Percentiles rank a stretch among this genome's conserved stretches.
phyloP scores from a whole-genome alignment of 2,888 invertebrate genomes.

The Chydorus sphaericus region DNA sequence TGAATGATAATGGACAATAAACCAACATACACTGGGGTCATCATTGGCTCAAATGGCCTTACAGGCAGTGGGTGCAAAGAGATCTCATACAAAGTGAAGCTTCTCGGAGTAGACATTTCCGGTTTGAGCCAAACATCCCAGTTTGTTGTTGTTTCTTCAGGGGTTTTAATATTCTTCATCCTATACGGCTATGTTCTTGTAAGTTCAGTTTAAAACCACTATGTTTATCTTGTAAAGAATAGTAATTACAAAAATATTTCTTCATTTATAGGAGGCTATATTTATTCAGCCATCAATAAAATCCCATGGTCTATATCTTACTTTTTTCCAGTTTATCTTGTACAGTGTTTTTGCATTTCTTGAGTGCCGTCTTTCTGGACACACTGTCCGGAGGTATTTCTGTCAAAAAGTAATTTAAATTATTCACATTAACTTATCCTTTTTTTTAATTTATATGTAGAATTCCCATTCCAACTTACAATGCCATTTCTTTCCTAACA shows the following conservation, averaged over 20 bases:
- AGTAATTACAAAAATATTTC: slow-evolving; percentile 8
- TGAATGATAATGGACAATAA: background rate
- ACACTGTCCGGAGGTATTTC: slow-evolving; percentile 34
- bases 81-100: slow-evolving; percentile 34
- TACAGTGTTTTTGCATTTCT: slow-evolving; percentile 65
- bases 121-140: slow-evolving; percentile 48
- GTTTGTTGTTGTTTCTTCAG: slow-evolving; percentile 57
- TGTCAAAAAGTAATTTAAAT: slow-evolving; percentile 12
- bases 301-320: slow-evolving; percentile 81
- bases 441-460: slow-evolving; percentile 35
- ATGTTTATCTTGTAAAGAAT: slow-evolving; percentile 1
- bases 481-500: slow-evolving; percentile 67
- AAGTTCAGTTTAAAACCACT: slow-evolving; percentile 17
- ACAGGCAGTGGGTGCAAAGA: background rate
- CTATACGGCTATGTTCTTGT: slow-evolving; percentile 77
- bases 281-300: slow-evolving; percentile 80
- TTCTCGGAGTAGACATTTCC: slow-evolving; percentile 59
- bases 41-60: background rate
- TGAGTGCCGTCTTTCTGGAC: slow-evolving; percentile 49
- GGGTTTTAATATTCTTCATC: slow-evolving; percentile 74
- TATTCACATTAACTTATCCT: slow-evolving; percentile 1
- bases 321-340: slow-evolving; percentile 75
- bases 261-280: slow-evolving; percentile 53
- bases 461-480: slow-evolving; percentile 68
- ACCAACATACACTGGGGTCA: background rate